A percentile compares a stretch with the other conserved stretches of the same genome.
Conservation (phyloP, 2,113 vertebrate genomes). For the Catharus bicknelli region DNA sequence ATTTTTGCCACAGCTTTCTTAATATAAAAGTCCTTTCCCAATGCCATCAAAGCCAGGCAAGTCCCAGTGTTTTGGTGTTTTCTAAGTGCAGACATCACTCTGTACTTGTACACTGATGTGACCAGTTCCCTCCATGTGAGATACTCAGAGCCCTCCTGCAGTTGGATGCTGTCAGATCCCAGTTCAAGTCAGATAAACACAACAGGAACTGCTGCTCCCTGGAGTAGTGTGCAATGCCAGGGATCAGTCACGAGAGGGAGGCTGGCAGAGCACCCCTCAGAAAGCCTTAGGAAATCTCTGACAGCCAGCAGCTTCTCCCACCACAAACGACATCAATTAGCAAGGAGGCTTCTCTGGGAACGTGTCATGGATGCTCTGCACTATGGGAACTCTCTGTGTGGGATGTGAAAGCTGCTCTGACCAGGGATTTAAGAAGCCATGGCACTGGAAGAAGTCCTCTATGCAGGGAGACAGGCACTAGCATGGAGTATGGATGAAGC, state of each 20-base stretch:
- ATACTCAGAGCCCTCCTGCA: not conserved
- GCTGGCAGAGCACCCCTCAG: not conserved
- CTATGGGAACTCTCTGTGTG: not conserved
- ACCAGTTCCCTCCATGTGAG: not conserved
- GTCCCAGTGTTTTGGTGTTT: not conserved
- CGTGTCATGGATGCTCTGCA: not conserved
- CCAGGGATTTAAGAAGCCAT: not conserved
- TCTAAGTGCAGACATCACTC: not conserved
- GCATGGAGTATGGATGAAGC: not conserved
- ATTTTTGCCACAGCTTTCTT: not conserved
- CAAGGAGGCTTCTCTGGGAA: not conserved
- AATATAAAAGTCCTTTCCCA: not conserved
- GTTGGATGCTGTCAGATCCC: not conserved
- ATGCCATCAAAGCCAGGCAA: not conserved
- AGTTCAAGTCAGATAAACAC: not conserved
- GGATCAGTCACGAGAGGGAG: constrained; percentile 46
- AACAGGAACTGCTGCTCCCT: not conserved
- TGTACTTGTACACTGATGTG: not conserved
- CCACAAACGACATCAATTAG: not conserved
- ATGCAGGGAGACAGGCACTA: not conserved
- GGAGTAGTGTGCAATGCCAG: not conserved
- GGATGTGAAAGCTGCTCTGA: not conserved
- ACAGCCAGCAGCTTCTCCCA: not conserved
- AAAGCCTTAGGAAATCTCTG: not conserved
- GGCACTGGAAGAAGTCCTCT: not conserved